Evolutionary conservation across 2,113 vertebrate genomes (phyloP).

Genomic region (Nesospiza acunhae): DNA sequence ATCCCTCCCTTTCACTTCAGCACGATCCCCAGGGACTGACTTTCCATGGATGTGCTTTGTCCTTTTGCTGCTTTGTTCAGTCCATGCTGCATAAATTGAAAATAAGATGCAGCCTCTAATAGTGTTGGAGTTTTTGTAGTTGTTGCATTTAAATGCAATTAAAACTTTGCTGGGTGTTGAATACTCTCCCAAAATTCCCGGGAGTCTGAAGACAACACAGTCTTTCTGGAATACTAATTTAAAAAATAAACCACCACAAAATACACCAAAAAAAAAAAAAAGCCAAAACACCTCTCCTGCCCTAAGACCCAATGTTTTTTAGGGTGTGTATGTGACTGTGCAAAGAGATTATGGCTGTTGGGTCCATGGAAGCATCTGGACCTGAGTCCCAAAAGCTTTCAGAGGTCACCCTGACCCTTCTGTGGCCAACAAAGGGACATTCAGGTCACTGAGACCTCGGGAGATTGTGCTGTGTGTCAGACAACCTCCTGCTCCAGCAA

Average conservation of each 20-base stretch:
- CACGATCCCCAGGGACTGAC: not conserved
- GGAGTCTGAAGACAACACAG: not conserved
- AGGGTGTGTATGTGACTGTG: not conserved
- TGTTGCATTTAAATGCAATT: not conserved
- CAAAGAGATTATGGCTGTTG: not conserved
- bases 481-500: not conserved
- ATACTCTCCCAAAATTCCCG: not conserved
- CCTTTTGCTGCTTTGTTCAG: not conserved
- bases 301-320: not conserved
- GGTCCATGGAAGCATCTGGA: not conserved
- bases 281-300: not conserved
- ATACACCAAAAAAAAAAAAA: not conserved
- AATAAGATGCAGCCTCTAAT: not conserved
- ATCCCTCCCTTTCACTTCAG: not conserved
- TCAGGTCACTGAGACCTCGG: not conserved
- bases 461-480: not conserved
- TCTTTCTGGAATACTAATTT: not conserved
- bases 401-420: constrained; percentile 24
- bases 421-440: not conserved
- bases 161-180: not conserved
- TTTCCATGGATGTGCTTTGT: not conserved
- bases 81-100: not conserved
- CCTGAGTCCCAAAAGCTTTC: not conserved
- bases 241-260: not conserved
- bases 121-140: not conserved